Base-by-base conservation (phyloP, 2,113 vertebrate species). In the Calcarius ornatus region DNA sequence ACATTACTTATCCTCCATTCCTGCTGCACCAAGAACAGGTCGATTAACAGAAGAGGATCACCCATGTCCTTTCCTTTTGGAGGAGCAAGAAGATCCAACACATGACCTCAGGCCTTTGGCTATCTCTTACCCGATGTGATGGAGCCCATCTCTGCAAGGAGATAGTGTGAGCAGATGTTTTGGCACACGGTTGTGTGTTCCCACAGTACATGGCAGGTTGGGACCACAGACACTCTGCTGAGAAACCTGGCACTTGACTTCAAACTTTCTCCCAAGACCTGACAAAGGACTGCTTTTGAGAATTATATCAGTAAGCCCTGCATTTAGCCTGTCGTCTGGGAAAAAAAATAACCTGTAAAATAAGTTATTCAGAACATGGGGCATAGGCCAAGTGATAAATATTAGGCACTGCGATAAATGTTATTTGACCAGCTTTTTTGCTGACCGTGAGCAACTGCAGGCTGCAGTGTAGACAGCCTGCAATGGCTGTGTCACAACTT, bases 131-230 rank as follows among this genome's bases (percentile, higher is more conserved):
- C 15, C 61, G 37, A 38, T 0, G 0, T 48, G 45, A 72, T 18
- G 38, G 24, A 61, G 40, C 24, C 37, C 38, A 23, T 3, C 3
- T 28, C 37, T 60, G 22, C 38, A 22, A 14, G 31, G 28, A 81
- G 21, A 33, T 10, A 22, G 16, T 9, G 35, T 2, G 6, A 80
- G 23, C 33, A 75, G 27, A 28, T 43, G 8, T 35, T 80, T n/a
- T 3, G 1, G 60, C 45, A 24, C 2, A 0, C 15, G 43, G 37
- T 2, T 5, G 0, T 16, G 13, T 33, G 20, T 15, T 91, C 38
- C 81, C n/a, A 15, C 21, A 16, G 31, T 18, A 23, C 2, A 0
- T 35, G 51, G 8, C 37, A 69, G 48, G 23, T 8, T 68, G 48
- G 40, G 33, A 53, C 25, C 22, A 54, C 18, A 35, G 33, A n/a